A percentile compares a stretch with the other conserved stretches of the same genome.
Conservation (phyloP, 2,888 invertebrate species). For the Bembecia ichneumoniformis region DNA sequence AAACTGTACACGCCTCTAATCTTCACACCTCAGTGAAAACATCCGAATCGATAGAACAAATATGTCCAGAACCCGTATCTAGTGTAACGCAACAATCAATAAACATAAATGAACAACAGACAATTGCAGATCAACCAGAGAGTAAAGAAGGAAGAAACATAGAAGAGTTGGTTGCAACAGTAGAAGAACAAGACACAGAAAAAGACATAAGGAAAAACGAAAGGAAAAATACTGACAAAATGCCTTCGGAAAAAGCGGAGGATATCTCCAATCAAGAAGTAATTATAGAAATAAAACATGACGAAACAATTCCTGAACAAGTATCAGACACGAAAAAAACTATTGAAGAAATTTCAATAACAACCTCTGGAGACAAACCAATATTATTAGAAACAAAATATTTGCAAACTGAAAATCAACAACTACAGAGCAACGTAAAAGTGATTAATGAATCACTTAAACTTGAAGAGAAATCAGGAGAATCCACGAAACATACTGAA, state of each 20-base stretch:
- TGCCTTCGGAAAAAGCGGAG: not conserved
- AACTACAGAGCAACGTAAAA: not conserved
- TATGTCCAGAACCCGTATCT: too few species aligned
- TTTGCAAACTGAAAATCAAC: conserved; percentile 2
- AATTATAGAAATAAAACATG: not conserved
- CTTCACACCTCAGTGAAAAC: not conserved
- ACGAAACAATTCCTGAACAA: not conserved
- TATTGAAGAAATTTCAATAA: too few species aligned
- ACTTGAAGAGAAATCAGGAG: not conserved
- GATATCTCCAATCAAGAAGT: not conserved
- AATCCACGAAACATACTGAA: conserved; percentile 1
- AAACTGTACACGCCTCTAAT: not conserved
- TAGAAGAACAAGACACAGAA: not conserved
- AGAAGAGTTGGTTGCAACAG: not conserved
- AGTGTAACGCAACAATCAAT: too few species aligned
- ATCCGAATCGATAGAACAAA: not conserved
- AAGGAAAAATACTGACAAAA: not conserved
- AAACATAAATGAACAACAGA: too few species aligned
- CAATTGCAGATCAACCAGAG: too few species aligned
- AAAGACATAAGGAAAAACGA: not conserved
- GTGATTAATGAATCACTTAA: not conserved
- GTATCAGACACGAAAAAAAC: too few species aligned
- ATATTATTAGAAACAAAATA: too few species aligned
- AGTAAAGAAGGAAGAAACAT: not conserved
- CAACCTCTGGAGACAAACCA: too few species aligned